Conservation (phyloP, 2,797 vertebrate genomes). For the Muraenolepis orangiensis region DNA sequence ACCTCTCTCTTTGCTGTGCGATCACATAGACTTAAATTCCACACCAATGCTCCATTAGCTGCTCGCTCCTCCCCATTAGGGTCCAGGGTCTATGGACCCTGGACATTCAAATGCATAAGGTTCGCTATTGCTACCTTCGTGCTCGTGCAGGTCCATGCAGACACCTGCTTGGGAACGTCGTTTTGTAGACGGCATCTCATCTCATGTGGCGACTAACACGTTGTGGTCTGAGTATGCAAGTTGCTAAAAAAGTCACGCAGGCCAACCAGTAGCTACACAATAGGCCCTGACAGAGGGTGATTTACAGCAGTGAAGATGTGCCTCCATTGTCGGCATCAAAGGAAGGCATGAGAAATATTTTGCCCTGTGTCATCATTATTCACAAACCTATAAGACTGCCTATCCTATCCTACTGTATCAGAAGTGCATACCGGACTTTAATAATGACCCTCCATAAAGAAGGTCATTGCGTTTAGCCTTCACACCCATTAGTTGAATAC, state of each 20-base stretch:
- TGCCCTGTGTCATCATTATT: not conserved
- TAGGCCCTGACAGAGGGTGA: not conserved
- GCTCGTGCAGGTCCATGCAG: not conserved
- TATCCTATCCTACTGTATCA: not conserved
- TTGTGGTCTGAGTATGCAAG: not conserved
- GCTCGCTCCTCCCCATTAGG: not conserved
- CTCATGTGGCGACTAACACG: not conserved
- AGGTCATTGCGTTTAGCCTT: not conserved
- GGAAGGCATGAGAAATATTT: not conserved
- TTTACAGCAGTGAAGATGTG: not conserved
- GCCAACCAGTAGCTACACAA: not conserved
- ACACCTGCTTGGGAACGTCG: not conserved
- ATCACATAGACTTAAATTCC: not conserved
- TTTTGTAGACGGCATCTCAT: not conserved
- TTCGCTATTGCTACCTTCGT: not conserved
- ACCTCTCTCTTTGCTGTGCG: not conserved
- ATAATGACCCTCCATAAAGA: not conserved
- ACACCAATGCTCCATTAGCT: not conserved
- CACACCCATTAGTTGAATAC: not conserved
- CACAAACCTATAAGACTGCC: not conserved
- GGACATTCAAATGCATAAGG: not conserved
- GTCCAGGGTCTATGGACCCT: no score
- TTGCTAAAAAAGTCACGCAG: not conserved
- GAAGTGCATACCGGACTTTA: not conserved
- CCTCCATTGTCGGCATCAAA: not conserved